Conservation (phyloP, 2,113 vertebrate genomes). For the Copsychus sechellarum region DNA sequence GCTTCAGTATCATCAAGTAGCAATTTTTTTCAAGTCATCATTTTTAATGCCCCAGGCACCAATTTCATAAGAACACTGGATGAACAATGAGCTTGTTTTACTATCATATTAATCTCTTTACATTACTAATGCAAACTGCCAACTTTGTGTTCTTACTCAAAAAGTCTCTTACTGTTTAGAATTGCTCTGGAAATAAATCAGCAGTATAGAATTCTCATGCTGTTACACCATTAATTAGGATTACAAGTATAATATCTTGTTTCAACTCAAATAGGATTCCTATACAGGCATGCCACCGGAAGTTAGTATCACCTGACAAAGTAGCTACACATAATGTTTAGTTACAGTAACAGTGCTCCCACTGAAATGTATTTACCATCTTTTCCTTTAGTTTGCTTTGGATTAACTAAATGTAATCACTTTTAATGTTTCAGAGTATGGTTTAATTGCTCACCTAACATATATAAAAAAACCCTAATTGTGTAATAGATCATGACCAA, state of each 20-base stretch:
- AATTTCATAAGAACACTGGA: not conserved
- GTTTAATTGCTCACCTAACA: not conserved
- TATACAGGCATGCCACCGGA: not conserved
- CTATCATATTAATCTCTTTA: not conserved
- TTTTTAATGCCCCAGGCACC: not conserved
- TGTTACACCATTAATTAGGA: not conserved
- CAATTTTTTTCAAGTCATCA: not conserved
- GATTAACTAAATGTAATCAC: not conserved
- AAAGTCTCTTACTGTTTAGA: not conserved
- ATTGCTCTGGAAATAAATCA: not conserved
- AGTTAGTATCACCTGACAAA: not conserved
- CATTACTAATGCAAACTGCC: not conserved
- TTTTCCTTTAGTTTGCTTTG: not conserved
- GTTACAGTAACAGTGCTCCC: not conserved
- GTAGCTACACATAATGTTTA: not conserved
- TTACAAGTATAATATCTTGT: not conserved
- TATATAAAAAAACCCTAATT: not conserved
- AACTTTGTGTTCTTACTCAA: not conserved
- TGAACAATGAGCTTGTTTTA: not conserved
- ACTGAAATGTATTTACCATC: not conserved
- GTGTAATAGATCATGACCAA: not conserved
- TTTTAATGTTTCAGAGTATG: not conserved
- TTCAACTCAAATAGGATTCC: not conserved
- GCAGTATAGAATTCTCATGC: not conserved
- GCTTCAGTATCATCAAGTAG: not conserved